Conservation (phyloP, 1,140 invertebrate genomes). For the Chelonus insularis region DNA sequence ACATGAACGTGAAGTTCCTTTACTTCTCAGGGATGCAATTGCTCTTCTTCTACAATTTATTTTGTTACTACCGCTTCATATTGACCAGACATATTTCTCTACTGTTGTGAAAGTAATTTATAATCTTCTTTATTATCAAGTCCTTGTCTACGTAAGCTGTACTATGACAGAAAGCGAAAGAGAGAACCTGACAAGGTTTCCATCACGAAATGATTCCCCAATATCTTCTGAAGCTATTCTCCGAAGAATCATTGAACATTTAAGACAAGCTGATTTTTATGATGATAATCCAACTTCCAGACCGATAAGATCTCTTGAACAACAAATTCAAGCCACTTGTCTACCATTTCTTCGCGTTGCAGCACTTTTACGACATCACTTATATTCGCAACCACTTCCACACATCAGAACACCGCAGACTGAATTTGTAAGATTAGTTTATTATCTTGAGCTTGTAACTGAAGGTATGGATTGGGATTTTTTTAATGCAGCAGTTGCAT, state of each 20-base stretch:
- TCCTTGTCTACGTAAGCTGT: constrained; percentile 73
- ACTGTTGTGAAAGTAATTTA: constrained; percentile 84
- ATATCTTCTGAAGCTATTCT: constrained; percentile 44
- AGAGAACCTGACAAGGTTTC: constrained; percentile 33
- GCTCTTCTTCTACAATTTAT: constrained; percentile 86
- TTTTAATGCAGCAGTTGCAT: constrained; percentile 68
- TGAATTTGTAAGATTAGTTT: constrained; percentile 75
- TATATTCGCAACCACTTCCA: constrained; percentile 82
- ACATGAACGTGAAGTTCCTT: constrained; percentile 72
- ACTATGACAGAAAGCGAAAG: constrained; percentile 64
- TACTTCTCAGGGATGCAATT: constrained; percentile 81
- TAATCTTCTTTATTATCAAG: constrained; percentile 87
- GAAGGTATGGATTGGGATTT: constrained; percentile 69
- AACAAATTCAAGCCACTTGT: constrained; percentile 74
- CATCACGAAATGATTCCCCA: constrained; percentile 27
- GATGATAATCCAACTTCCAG: constrained; percentile 31
- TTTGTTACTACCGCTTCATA: constrained; percentile 78
- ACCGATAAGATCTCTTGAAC: constrained; percentile 25
- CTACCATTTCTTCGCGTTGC: constrained; percentile 85
- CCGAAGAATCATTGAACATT: constrained; percentile 50
- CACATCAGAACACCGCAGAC: constrained; percentile 64
- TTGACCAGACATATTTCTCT: constrained; percentile 86
- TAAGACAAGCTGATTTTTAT: constrained; percentile 50
- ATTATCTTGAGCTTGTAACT: constrained; percentile 74
- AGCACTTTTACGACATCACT: constrained; percentile 79